These are phyloP conservation scores for Petrolisthes cinctipes DNA, from an alignment of 2,888 invertebrate species.

Conservation along the genomic window DNA sequence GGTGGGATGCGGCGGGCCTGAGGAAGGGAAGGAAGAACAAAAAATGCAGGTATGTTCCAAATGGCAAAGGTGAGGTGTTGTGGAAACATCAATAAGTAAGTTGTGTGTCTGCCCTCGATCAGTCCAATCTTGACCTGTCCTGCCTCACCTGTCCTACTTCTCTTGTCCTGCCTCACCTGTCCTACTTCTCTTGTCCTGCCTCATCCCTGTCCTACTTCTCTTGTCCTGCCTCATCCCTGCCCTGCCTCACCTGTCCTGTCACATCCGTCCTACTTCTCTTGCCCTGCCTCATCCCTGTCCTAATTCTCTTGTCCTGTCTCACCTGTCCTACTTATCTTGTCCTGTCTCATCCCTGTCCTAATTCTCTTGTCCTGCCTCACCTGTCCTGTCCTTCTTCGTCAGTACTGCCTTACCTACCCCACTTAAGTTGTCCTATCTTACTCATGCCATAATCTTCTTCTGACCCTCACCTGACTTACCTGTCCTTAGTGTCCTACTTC, in stretches of 20 bases:
- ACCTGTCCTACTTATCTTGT: neutral
- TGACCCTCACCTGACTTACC: no score
- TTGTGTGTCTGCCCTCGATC: no score
- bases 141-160: neutral
- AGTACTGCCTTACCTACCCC: neutral
- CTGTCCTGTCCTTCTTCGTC: neutral
- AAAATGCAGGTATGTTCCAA: no score
- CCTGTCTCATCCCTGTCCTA: neutral
- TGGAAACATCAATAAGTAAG: neutral
- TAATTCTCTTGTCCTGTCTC: neutral
- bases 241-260: no score
- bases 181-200: neutral
- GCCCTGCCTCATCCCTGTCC: neutral
- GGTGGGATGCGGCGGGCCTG: neutral
- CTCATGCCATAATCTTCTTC: no score
- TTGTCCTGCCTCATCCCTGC: neutral
- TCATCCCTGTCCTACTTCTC: neutral
- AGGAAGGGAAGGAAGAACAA: neutral
- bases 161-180: neutral
- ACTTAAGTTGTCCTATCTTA: no score
- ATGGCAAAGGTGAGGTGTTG: neutral
- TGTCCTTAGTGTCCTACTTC: no score
- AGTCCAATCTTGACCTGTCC: neutral
- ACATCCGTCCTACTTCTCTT: neutral
- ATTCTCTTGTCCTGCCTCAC: neutral